Base-by-base conservation (phyloP, 1,140 invertebrate species). In the Arion vulgaris region DNA sequence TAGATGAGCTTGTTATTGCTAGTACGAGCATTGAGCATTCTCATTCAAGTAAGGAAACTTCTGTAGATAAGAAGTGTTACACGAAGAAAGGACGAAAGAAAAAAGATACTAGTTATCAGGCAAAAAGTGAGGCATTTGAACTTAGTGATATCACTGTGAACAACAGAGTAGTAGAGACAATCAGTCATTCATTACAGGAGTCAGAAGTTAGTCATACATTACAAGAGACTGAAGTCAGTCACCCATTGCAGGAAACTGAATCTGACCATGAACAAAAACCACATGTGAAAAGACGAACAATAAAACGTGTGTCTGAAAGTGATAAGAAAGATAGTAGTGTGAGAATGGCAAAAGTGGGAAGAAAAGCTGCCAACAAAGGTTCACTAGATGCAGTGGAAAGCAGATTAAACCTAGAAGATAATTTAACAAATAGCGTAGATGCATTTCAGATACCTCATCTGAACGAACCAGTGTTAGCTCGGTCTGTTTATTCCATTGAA, bases 71-170 rank as follows among this genome's bases (percentile, higher is more conserved):
- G 71, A 23, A 26, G 71, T 74, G 81, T 28, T 36, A 57, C 41
- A 87, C 85, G 73, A 87, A 89, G 68, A 87, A 93, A 93, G 80
- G 93, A 94, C 85, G 85, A 38, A 87, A 87, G 77, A 86, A 85
- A 17, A 87, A 84, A 81, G 53, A 84, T 26, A 41, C 76, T 26
- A n/a, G 62, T 19, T 78, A 74, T 23, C 86, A 88, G 75, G 51
- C 84, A 72, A 81, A 81, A 80, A 85, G 80, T 57, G 62, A 76
- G 81, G 85, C 75, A 74, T 81, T 81, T 69, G 81, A 77, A 76
- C 71, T 81, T 71, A 77, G 85, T 83, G 72, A 84, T 77, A 66
- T 62, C 75, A 83, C 85, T 26, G 80, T 83, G 13, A 82, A 86
- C 80, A 83, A 83, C 76, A 81, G 82, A n/a, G 84, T 85, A 32